Evolutionary conservation across 1,140 invertebrate species (phyloP).

Genomic region (Caerostris darwini): DNA sequence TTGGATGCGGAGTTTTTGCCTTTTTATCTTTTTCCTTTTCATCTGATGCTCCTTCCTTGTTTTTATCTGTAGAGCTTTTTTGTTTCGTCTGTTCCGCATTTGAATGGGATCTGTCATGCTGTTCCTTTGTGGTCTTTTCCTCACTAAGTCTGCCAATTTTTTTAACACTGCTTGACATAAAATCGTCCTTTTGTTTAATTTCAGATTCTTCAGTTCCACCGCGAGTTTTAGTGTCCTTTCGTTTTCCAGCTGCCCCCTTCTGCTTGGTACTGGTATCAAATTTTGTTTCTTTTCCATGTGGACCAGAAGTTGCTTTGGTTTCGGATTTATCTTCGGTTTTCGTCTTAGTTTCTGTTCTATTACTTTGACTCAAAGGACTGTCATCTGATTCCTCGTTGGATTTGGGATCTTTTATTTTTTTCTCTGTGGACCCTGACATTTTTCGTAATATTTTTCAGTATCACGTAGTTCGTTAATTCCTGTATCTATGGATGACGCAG

Average conservation of each 20-base stretch:
- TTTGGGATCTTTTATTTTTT: background rate
- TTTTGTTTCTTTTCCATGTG: no score
- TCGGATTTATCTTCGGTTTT: background rate
- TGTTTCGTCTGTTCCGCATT: background rate
- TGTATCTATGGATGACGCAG: background rate
- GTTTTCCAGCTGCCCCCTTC: background rate
- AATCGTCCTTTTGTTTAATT: background rate
- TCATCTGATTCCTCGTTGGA: background rate
- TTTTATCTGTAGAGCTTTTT: background rate
- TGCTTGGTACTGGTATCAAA: background rate
- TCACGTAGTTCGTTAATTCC: background rate
- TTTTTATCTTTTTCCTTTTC: background rate
- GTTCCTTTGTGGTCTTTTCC: background rate
- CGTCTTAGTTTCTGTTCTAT: background rate
- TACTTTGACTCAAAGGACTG: background rate
- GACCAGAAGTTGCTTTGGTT: background rate
- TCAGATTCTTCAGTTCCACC: no score
- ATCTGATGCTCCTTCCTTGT: background rate
- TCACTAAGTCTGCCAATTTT: background rate
- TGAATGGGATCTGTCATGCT: background rate
- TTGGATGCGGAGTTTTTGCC: background rate
- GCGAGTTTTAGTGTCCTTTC: background rate
- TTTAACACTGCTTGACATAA: background rate
- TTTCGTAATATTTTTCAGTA: background rate
- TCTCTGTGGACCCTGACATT: background rate